Conservation (phyloP, 2,113 vertebrate species). For the Neoarius graeffei region DNA sequence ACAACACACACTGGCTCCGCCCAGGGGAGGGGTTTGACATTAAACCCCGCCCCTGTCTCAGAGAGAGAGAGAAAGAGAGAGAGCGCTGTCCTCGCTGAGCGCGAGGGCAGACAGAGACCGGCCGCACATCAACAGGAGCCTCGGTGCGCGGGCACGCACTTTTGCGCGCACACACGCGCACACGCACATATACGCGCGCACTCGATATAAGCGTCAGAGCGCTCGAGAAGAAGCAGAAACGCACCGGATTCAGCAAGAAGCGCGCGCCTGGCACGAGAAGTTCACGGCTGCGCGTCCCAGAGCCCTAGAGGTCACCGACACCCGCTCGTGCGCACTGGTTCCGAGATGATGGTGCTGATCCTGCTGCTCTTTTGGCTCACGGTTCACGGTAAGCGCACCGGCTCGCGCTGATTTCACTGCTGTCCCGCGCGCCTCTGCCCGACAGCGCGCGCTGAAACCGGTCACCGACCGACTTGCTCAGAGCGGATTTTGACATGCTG, state of each 20-base stretch:
- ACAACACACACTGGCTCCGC: constrained; percentile 34
- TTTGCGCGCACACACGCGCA: constrained; percentile 25
- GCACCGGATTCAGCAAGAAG: constrained; percentile 41
- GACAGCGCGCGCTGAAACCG: neutral
- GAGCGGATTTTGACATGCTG: neutral
- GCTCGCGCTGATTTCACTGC: constrained; percentile 25
- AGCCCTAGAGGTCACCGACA: constrained; percentile 64
- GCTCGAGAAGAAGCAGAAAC: constrained; percentile 7
- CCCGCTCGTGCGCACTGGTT: constrained; percentile 34
- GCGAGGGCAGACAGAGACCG: constrained; percentile 51
- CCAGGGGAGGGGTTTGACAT: constrained; percentile 67
- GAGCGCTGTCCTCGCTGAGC: constrained; percentile 61
- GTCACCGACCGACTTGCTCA: neutral
- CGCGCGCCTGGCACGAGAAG: constrained; percentile 58
- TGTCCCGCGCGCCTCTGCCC: constrained; percentile 9
- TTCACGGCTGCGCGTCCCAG: constrained; percentile 55
- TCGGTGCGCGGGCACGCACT: too few relatives aligned
- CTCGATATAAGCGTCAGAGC: neutral
- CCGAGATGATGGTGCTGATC: constrained; percentile 68
- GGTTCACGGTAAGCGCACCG: constrained; percentile 74
- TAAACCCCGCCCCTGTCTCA: constrained; percentile 56
- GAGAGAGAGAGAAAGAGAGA: constrained; percentile 47
- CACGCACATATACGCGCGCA: neutral
- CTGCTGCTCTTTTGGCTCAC: constrained; percentile 69
- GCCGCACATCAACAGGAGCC: constrained; percentile 65